phyloP scores from a whole-genome alignment of 2,113 vertebrate genomes.

The Chaenocephalus aceratus region DNA sequence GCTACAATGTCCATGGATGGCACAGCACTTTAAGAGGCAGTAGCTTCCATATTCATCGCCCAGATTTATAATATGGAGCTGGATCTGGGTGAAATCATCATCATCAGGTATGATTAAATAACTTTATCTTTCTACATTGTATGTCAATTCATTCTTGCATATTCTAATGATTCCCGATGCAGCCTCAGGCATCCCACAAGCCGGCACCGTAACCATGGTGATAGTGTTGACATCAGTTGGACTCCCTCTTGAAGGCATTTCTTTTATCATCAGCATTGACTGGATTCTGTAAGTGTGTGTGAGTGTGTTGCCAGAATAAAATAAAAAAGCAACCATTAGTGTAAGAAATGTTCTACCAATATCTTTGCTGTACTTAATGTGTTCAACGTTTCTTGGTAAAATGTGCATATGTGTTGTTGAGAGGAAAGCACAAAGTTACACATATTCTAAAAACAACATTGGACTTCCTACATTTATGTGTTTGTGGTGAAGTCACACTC shows the following conservation, averaged over 20 bases:
- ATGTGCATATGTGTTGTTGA: not conserved
- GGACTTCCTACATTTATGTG: not conserved
- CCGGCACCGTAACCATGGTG: conserved; percentile 13
- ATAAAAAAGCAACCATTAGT: not conserved
- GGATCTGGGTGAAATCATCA: conserved; percentile 90
- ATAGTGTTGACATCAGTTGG: conserved; percentile 45
- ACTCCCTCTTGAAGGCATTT: conserved; percentile 30
- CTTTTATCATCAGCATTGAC: conserved; percentile 21
- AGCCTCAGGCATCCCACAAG: conserved; percentile 36
- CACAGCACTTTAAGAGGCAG: conserved; percentile 89
- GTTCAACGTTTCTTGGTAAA: not conserved
- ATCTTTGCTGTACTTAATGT: too few relatives aligned
- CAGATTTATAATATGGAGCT: conserved; percentile 92
- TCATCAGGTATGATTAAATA: conserved; percentile 86
- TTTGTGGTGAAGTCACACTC: not conserved
- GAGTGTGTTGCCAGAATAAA: not conserved
- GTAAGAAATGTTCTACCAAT: not conserved
- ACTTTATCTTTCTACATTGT: not conserved
- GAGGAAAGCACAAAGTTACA: not conserved
- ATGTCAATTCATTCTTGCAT: not conserved
- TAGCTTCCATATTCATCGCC: conserved; percentile 93
- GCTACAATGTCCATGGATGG: conserved; percentile 93
- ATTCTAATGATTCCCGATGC: not conserved
- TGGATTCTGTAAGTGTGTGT: conserved; percentile 37
- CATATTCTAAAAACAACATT: too few relatives aligned